Conservation (phyloP, 2,797 vertebrate genomes). For the Strix occidentalis region DNA sequence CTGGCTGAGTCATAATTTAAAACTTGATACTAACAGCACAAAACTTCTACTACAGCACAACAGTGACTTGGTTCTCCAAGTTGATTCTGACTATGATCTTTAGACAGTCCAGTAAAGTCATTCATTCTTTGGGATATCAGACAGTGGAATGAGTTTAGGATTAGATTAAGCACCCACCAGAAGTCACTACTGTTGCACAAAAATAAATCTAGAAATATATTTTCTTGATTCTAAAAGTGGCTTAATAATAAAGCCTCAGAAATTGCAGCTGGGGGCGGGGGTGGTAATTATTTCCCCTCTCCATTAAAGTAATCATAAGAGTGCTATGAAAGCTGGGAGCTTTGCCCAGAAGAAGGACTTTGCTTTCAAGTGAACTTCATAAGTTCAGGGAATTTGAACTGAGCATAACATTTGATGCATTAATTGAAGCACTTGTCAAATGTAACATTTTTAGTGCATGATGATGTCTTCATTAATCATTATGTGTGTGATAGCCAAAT, state of each 20-base stretch:
- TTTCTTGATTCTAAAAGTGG: background rate
- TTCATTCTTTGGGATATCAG: background rate
- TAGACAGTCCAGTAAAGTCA: background rate
- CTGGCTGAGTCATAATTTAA: background rate
- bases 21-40: background rate
- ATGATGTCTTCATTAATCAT: constrained; percentile 33
- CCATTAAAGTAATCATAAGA: background rate
- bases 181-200: background rate
- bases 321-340: background rate
- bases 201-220: background rate
- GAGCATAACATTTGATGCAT: background rate
- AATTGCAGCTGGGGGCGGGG: background rate
- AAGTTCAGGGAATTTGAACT: constrained; percentile 26
- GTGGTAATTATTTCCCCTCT: background rate
- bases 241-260: background rate
- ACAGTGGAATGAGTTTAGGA: background rate
- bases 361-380: background rate
- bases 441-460: constrained; percentile 1
- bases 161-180: background rate
- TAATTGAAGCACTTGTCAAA: constrained; percentile 44
- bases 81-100: background rate
- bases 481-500: background rate
- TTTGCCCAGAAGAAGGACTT: constrained; percentile 34
- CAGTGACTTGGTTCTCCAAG: background rate
- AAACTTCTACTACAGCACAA: background rate